Base-by-base conservation (phyloP, 2,888 invertebrate genomes). In the Drosophila tripunctata region DNA sequence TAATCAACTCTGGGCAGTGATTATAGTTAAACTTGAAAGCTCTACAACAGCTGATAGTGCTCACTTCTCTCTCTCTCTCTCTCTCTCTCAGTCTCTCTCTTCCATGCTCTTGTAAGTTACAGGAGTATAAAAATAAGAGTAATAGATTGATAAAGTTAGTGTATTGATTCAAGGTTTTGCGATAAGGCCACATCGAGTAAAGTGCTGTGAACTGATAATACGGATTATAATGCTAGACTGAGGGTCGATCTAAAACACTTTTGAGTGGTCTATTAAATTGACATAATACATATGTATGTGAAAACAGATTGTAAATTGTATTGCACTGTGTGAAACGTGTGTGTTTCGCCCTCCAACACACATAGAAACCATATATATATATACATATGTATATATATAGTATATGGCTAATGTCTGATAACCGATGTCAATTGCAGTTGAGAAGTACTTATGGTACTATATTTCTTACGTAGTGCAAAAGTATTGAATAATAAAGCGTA, bases 401-500 rank as follows among this genome's bases (percentile, higher is more conserved):
- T 44, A 31, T 52, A 17, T 17, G 30, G 8, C 3, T 41, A 51
- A 51, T 22, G 21, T 30, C 51, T 41, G 52, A 52, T 51, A 52
- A 52, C 41, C 40, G 51, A 41, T 31, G 27, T 10, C 41, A 21
- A 41, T 21, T 52, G 21, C 30, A 43, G 10, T 27, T 4, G 5
- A n/a, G 27, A 8, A n/a, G n/a, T n/a, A 27, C 27, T 27, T 27
- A 27, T 27, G 10, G 8, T 27, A 10, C 10, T 10, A 27, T 27
- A 10, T 27, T 10, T 27, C 10, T 27, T 27, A 27, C 27, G 27
- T 27, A 27, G 27, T 27, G 4, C 3, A 27, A 8, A 27, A 27
- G 36, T 68, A 43, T 70, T 51, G n/a, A 60, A 70, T 74, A 74
- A 74, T 66, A 51, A n/a, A 10, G n/a, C 8, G 12, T 4, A 8